A percentile compares a stretch with the other conserved stretches of the same genome.
These are phyloP conservation scores for Clostera curtula DNA, from an alignment of 2,888 invertebrate genomes.

Conservation along the genomic window DNA sequence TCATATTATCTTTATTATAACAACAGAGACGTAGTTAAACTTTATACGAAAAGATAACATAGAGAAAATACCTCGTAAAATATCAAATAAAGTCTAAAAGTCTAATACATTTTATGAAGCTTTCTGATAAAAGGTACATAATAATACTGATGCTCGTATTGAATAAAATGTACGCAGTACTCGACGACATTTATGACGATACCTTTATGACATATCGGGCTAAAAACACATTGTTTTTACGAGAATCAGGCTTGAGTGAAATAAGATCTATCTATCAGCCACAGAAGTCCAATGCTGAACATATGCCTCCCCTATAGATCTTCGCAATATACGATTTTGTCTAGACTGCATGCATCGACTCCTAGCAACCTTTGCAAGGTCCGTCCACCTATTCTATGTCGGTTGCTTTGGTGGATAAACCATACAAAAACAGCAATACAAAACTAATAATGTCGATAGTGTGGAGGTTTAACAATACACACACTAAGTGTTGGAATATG, in stretches of 20 bases:
- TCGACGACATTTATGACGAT: constrained; percentile 40
- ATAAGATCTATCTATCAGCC: constrained; percentile 34
- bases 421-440: too few species aligned
- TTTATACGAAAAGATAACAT: constrained; percentile 1
- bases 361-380: too few species aligned
- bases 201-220: constrained; percentile 34
- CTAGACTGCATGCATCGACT: too few species aligned
- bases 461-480: too few species aligned
- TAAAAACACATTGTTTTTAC: constrained; percentile 34
- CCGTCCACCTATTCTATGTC: too few species aligned
- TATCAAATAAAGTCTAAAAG: constrained; percentile 5
- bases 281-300: too few species aligned
- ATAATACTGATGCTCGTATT: constrained; percentile 7
- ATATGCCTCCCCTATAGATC: too few species aligned
- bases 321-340: too few species aligned
- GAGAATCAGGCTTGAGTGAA: constrained; percentile 22
- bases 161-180: constrained; percentile 29
- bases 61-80: constrained; percentile 8
- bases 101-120: constrained; percentile 17
- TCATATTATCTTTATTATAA: neutral
- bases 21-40: too few species aligned
- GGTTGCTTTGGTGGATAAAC: too few species aligned
- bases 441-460: too few species aligned
- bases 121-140: constrained; percentile 17
- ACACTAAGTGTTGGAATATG: too few species aligned